A percentile compares a stretch with the other conserved stretches of the same genome.
Conservation (phyloP, 1,140 invertebrate species). For the honey bee (Apis mellifera) region DNA sequence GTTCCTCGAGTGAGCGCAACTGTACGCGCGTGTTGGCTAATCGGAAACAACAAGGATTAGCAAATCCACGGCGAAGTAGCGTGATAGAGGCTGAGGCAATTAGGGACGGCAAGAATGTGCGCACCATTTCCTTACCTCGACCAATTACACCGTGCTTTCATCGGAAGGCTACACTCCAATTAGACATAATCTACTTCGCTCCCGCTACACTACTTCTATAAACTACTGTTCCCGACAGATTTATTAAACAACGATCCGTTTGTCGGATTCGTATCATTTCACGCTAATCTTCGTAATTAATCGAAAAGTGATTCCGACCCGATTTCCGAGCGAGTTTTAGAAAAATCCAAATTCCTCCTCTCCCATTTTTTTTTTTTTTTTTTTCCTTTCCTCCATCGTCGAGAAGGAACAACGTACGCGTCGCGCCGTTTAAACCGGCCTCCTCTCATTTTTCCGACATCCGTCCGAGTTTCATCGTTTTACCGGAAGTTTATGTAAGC, state of each 20-base stretch:
- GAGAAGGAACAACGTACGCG: neutral
- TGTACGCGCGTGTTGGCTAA: neutral
- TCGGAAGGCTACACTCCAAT: slow-evolving; percentile 57
- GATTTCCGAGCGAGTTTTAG: neutral
- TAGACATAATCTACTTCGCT: slow-evolving; percentile 42
- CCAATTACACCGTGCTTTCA: slow-evolving; percentile 54
- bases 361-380: neutral
- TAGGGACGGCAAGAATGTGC: slow-evolving; percentile 45
- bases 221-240: slow-evolving; percentile 23
- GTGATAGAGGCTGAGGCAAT: slow-evolving; percentile 43
- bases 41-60: slow-evolving; percentile 39
- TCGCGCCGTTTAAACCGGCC: neutral
- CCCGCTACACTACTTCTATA: neutral
- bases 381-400: too few species aligned
- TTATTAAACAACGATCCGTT: slow-evolving; percentile 36
- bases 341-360: neutral
- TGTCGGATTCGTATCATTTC: neutral
- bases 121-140: slow-evolving; percentile 48
- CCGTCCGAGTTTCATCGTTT: slow-evolving; percentile 10
- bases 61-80: slow-evolving; percentile 33
- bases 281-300: neutral
- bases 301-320: slow-evolving; percentile 5
- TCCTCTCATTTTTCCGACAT: slow-evolving; percentile 24
- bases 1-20: neutral
- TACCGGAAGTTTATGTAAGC: slow-evolving; percentile 41